Evolutionary conservation across 2,797 vertebrate genomes (phyloP).

Genomic region (Scolopax rusticola): DNA sequence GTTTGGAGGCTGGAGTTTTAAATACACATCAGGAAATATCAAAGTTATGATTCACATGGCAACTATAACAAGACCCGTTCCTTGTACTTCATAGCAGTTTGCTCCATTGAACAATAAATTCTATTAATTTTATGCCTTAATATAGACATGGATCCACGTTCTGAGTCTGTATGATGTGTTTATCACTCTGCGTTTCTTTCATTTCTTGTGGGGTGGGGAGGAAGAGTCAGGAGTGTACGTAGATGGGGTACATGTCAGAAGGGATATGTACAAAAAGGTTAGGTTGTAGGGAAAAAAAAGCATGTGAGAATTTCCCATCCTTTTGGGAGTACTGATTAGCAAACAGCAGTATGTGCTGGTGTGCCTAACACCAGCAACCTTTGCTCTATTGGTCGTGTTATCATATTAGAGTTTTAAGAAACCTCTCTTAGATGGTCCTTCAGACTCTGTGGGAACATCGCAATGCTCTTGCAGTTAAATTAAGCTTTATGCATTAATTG

Average conservation of each 20-base stretch:
- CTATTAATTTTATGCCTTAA: slow-evolving; percentile 67
- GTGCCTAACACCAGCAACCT: neutral
- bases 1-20: slow-evolving; percentile 48
- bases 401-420: neutral
- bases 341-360: neutral
- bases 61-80: slow-evolving; percentile 28
- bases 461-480: neutral
- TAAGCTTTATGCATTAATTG: slow-evolving; percentile 6
- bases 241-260: neutral
- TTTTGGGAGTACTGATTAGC: neutral
- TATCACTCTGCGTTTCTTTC: slow-evolving; percentile 18
- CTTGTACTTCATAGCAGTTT: slow-evolving; percentile 3
- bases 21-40: slow-evolving; percentile 69
- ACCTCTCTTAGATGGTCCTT: neutral
- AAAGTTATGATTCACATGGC: slow-evolving; percentile 42
- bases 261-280: neutral
- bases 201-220: neutral
- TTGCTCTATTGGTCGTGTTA: neutral
- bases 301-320: neutral
- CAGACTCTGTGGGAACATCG: neutral
- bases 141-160: slow-evolving; percentile 32
- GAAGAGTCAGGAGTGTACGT: neutral
- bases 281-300: neutral
- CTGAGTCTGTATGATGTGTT: neutral
- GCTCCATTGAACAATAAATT: slow-evolving; percentile 50